Conservation (phyloP, 2,797 vertebrate species). For the Lepus townsendii region DNA sequence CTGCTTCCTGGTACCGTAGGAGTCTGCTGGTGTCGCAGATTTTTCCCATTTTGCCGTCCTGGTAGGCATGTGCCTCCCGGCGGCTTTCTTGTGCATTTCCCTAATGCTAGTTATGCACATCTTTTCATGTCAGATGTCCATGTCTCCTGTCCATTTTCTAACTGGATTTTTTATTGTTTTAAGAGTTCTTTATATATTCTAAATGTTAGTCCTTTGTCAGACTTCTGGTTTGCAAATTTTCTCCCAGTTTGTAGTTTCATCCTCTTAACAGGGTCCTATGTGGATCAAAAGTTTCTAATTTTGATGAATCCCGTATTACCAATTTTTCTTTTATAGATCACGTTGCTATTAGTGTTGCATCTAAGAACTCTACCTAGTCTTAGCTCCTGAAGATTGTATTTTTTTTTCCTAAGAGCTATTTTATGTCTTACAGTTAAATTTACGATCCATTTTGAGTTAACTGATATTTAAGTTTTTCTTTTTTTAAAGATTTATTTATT, state of each 20-base stretch:
- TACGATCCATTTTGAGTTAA: neutral
- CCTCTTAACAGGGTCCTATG: neutral
- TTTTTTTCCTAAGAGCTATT: neutral
- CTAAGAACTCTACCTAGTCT: neutral
- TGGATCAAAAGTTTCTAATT: neutral
- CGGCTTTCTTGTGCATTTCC: neutral
- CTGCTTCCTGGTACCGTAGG: neutral
- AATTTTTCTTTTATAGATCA: neutral
- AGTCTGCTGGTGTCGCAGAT: too few species aligned
- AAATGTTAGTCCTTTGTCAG: neutral
- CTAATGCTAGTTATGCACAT: rapidly evolving
- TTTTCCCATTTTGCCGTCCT: neutral
- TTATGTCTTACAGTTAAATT: neutral
- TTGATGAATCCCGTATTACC: neutral
- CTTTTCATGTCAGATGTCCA: neutral
- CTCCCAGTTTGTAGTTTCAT: neutral
- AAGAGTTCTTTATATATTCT: neutral
- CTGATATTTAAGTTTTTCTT: neutral
- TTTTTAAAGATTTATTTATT: too few species aligned
- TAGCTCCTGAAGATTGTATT: neutral
- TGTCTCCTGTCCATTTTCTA: neutral
- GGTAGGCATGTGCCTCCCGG: neutral
- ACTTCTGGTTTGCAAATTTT: conserved; percentile 49
- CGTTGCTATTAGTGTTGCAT: neutral
- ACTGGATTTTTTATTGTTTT: neutral